phyloP scores from a whole-genome alignment of 2,113 vertebrate species.

The Sinocyclocheilus anophthalmus region DNA sequence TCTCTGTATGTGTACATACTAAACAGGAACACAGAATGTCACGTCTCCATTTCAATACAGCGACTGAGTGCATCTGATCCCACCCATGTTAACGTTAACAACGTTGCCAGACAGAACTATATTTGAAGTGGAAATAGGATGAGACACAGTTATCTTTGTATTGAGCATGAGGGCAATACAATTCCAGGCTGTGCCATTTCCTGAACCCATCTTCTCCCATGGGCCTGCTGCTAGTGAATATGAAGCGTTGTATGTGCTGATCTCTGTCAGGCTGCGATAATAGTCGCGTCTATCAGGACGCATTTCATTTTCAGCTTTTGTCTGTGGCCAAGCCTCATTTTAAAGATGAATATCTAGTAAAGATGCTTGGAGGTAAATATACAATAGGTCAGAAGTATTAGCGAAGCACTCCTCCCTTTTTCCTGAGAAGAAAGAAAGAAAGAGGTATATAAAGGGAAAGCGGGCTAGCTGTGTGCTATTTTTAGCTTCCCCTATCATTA shows the following conservation, averaged over 20 bases:
- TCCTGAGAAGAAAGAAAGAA: constrained; percentile 22
- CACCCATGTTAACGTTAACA: constrained; percentile 12
- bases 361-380: constrained; percentile 32
- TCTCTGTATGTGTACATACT: background rate
- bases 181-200: constrained; percentile 40
- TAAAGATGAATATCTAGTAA: constrained; percentile 30
- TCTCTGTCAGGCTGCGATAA: constrained; percentile 36
- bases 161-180: constrained; percentile 32
- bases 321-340: constrained; percentile 36
- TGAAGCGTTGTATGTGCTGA: constrained; percentile 19
- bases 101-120: background rate
- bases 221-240: constrained; percentile 26
- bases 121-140: constrained; percentile 41
- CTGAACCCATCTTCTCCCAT: constrained; percentile 25
- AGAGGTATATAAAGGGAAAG: background rate
- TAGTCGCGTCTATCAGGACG: constrained; percentile 43
- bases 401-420: constrained; percentile 53
- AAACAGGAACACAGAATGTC: background rate
- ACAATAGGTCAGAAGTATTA: constrained; percentile 49
- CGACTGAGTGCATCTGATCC: constrained; percentile 10
- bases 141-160: constrained; percentile 29
- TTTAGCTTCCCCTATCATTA: constrained; percentile 48
- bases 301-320: constrained; percentile 47
- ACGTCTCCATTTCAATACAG: background rate
- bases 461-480: constrained; percentile 42